Percentiles rank a stretch among this genome's conserved stretches.
phyloP scores from a whole-genome alignment of 2,888 invertebrate species.

The Anagyrus pseudococci region DNA sequence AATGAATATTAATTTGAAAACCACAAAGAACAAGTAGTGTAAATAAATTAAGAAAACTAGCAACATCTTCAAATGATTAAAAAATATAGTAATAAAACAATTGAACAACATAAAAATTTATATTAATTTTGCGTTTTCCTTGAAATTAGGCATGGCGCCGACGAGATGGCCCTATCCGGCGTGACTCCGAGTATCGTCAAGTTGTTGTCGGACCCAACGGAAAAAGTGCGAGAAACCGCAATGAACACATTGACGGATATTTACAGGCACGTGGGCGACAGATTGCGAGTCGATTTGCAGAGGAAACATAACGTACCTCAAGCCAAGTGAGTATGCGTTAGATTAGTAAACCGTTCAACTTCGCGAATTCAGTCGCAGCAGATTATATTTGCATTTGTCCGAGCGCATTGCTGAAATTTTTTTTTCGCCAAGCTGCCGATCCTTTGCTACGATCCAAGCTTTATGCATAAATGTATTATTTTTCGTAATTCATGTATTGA shows the following conservation, averaged over 20 bases:
- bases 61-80: too few relatives aligned
- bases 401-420: conserved; percentile 10
- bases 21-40: too few relatives aligned
- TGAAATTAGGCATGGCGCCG: conserved; percentile 78
- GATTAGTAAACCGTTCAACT: conserved; percentile 19
- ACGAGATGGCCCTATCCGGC: conserved; percentile 80
- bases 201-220: conserved; percentile 85
- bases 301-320: conserved; percentile 81
- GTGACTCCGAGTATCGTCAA: conserved; percentile 84
- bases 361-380: not conserved
- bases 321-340: conserved; percentile 67
- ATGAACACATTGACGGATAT: conserved; percentile 85
- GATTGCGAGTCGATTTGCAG: conserved; percentile 80
- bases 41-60: too few relatives aligned
- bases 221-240: conserved; percentile 87
- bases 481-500: too few relatives aligned
- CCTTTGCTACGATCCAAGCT: conserved; percentile 7
- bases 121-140: conserved; percentile 18
- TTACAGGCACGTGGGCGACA: conserved; percentile 92
- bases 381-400: conserved; percentile 23
- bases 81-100: too few relatives aligned
- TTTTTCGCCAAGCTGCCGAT: not conserved
- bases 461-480: conserved; percentile 20
- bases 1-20: too few relatives aligned
- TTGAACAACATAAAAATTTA: too few relatives aligned